These are phyloP conservation scores for Eristalinus sepulchralis DNA, from an alignment of 2,888 invertebrate genomes.

Conservation along the genomic window DNA sequence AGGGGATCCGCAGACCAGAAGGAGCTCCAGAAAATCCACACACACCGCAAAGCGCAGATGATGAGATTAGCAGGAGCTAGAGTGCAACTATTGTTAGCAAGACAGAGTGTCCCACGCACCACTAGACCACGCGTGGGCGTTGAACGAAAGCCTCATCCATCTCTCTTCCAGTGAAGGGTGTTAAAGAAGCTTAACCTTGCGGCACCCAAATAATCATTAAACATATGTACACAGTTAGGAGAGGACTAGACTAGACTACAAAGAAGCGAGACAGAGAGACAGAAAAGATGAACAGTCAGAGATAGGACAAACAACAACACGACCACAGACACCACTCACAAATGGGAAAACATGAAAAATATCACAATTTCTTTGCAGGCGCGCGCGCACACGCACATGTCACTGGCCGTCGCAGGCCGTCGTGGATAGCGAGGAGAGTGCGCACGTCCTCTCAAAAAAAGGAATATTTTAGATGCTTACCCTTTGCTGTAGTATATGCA, in stretches of 20 bases:
- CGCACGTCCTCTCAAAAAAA: constrained; percentile 78
- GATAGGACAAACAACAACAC: not conserved
- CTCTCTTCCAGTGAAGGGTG: too few species aligned
- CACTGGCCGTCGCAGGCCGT: not conserved
- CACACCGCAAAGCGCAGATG: too few species aligned
- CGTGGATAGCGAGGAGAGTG: not conserved
- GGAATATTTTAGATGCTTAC: constrained; percentile 85
- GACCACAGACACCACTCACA: constrained; percentile 31
- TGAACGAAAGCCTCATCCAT: not conserved
- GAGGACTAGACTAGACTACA: not conserved
- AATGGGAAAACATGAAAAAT: constrained; percentile 68
- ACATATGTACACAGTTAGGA: not conserved
- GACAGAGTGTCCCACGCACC: not conserved
- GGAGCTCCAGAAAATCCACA: too few species aligned
- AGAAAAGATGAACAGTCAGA: not conserved
- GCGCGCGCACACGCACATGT: constrained; percentile 72
- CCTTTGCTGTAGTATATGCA: constrained; percentile 91
- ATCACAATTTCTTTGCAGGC: constrained; percentile 68
- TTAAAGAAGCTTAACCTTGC: not conserved
- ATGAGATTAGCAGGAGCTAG: too few species aligned
- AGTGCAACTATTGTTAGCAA: too few species aligned
- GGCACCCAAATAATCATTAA: not conserved
- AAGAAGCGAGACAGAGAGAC: not conserved
- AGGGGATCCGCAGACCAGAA: too few species aligned
- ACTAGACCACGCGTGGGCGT: not conserved